phyloP scores from a whole-genome alignment of 1,140 invertebrate species.

The Zaprionus camerounensis region DNA sequence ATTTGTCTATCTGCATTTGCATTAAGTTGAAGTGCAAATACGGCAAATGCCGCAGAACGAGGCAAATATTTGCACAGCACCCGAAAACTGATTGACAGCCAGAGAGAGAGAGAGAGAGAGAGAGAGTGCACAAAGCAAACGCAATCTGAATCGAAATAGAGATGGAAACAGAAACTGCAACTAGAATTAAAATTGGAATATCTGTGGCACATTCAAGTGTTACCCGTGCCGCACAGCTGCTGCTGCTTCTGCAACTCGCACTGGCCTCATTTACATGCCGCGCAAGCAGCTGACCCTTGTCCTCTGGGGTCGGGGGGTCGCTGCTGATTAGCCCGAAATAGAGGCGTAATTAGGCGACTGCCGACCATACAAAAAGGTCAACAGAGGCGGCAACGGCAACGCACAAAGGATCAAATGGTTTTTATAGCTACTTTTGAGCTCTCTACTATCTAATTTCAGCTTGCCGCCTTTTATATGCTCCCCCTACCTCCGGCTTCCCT shows the following conservation, averaged over 20 bases:
- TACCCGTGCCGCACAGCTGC: background rate
- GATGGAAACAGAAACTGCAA: background rate
- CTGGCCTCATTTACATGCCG: conserved; percentile 48
- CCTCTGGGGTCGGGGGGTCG: conserved; percentile 16
- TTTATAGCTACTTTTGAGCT: conserved; percentile 36
- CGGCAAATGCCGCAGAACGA: conserved; percentile 40
- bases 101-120: background rate
- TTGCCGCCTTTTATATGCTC: conserved; percentile 44
- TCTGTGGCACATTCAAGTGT: conserved; percentile 1
- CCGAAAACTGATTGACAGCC: conserved; percentile 63
- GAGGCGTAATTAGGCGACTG: conserved; percentile 74
- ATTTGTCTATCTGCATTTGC: conserved; percentile 32
- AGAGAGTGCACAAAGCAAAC: too few species aligned
- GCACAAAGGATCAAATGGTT: conserved; percentile 73
- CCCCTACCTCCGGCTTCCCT: background rate
- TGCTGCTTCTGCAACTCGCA: conserved; percentile 7
- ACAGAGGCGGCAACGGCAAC: conserved; percentile 28
- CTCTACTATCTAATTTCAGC: conserved; percentile 73
- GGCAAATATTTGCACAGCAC: conserved; percentile 75
- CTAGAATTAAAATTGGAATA: background rate
- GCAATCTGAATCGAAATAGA: background rate
- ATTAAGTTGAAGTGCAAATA: conserved; percentile 75
- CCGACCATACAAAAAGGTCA: conserved; percentile 38
- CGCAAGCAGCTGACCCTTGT: conserved; percentile 54
- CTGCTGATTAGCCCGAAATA: conserved; percentile 70